These are phyloP conservation scores for Eilema griseolum DNA, from an alignment of 2,888 invertebrate species.

Conservation along the genomic window DNA sequence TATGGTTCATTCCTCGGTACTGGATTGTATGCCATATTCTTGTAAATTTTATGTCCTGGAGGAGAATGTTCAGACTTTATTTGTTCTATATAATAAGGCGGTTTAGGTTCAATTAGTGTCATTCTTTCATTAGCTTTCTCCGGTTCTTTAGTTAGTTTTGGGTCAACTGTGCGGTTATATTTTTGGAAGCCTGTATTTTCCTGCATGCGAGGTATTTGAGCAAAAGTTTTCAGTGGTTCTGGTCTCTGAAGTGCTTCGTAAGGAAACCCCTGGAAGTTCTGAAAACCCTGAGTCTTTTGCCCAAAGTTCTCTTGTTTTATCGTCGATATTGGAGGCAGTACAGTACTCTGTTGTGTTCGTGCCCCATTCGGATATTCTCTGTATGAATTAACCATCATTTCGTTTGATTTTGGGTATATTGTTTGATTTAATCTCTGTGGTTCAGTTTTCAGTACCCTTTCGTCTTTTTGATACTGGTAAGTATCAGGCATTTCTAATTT, in stretches of 20 bases:
- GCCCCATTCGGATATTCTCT: slow-evolving; percentile 73
- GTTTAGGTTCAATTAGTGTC: slow-evolving; percentile 67
- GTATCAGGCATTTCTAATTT: slow-evolving; percentile 81
- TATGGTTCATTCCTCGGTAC: slow-evolving; percentile 83
- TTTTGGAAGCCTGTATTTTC: slow-evolving; percentile 80
- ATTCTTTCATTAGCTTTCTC: slow-evolving; percentile 60
- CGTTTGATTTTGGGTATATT: slow-evolving; percentile 64
- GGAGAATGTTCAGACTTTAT: slow-evolving; percentile 86
- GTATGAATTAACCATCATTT: slow-evolving; percentile 62
- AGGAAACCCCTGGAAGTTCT: slow-evolving; percentile 72
- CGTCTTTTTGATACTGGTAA: slow-evolving; percentile 79
- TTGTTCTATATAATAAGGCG: slow-evolving; percentile 83
- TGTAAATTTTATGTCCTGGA: slow-evolving; percentile 84
- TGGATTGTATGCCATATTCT: slow-evolving; percentile 76
- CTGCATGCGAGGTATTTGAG: slow-evolving; percentile 69
- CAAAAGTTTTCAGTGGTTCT: slow-evolving; percentile 64
- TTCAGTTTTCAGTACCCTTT: slow-evolving; percentile 70
- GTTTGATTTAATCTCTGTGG: slow-evolving; percentile 63
- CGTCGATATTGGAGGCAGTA: slow-evolving; percentile 83
- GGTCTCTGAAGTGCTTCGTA: slow-evolving; percentile 66
- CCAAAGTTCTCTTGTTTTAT: slow-evolving; percentile 83
- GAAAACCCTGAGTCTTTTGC: slow-evolving; percentile 71
- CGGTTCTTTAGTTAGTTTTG: slow-evolving; percentile 63
- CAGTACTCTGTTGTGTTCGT: slow-evolving; percentile 69
- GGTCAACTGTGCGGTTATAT: slow-evolving; percentile 72